Evolutionary conservation across 2,888 invertebrate species (phyloP).

Genomic region (Pterobdella sp.): DNA sequence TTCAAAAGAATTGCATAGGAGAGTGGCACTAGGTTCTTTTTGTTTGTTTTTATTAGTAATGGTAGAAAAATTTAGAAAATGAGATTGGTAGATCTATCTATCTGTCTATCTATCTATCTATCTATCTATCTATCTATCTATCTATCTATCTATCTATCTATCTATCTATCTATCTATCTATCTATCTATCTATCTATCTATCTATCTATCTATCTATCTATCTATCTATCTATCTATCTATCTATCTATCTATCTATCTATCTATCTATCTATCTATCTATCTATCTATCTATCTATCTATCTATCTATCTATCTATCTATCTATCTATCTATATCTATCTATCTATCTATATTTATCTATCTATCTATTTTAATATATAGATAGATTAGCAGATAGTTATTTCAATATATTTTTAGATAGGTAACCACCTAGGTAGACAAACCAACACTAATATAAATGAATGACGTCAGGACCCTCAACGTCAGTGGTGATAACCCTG

Average conservation of each 20-base stretch:
- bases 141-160: slow-evolving; percentile 2
- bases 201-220: slow-evolving; percentile 11
- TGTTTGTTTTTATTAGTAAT: neutral
- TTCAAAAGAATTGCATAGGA: neutral
- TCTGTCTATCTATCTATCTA: neutral
- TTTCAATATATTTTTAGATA: neutral
- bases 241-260: slow-evolving; percentile 11
- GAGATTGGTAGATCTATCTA: neutral
- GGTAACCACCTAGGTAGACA: too few species aligned
- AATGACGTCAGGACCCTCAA: neutral
- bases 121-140: slow-evolving; percentile 3
- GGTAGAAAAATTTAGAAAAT: neutral
- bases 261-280: slow-evolving; percentile 8
- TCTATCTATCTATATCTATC: too few species aligned
- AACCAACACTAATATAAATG: too few species aligned
- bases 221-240: slow-evolving; percentile 11
- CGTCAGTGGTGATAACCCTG: neutral
- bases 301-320: neutral
- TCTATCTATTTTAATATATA: neutral
- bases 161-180: neutral
- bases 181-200: neutral
- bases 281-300: slow-evolving; percentile 8
- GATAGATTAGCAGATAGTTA: neutral
- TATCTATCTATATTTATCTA: too few species aligned
- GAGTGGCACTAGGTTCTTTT: neutral